A percentile compares a stretch with the other conserved stretches of the same genome.
These are phyloP conservation scores for Diadophis punctatus DNA, from an alignment of 2,113 vertebrate species.

Conservation along the genomic window DNA sequence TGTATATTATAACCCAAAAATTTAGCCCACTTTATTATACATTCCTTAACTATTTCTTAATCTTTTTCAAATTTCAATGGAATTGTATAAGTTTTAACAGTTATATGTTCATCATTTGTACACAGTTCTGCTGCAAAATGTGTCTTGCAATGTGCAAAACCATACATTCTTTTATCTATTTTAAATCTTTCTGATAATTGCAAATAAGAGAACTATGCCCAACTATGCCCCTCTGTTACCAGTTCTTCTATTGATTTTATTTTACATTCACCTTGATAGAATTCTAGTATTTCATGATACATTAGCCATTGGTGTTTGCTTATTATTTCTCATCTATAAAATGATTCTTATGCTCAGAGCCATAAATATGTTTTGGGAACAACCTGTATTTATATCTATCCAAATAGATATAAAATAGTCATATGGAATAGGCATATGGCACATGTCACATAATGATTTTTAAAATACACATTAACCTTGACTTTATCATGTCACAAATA, in stretches of 20 bases:
- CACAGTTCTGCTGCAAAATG: not conserved
- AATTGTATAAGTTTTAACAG: not conserved
- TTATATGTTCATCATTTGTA: not conserved
- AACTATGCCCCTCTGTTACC: not conserved
- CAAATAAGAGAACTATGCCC: not conserved
- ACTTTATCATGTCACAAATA: not conserved
- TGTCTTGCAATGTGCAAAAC: not conserved
- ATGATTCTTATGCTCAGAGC: not conserved
- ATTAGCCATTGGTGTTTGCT: not conserved
- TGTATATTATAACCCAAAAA: not conserved
- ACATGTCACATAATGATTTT: not conserved
- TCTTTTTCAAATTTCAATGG: not conserved
- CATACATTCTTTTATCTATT: not conserved
- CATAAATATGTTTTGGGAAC: not conserved
- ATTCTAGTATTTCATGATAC: not conserved
- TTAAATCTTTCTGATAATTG: not conserved
- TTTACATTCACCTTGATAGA: not conserved
- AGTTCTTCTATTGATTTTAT: not conserved
- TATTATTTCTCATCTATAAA: not conserved
- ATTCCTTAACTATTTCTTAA: not conserved
- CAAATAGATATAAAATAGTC: too few species aligned
- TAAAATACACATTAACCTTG: not conserved
- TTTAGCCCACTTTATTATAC: not conserved
- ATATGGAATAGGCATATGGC: not conserved
- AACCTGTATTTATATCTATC: not conserved